phyloP scores from a whole-genome alignment of 2,797 vertebrate genomes.

The Pangasius djambal region DNA sequence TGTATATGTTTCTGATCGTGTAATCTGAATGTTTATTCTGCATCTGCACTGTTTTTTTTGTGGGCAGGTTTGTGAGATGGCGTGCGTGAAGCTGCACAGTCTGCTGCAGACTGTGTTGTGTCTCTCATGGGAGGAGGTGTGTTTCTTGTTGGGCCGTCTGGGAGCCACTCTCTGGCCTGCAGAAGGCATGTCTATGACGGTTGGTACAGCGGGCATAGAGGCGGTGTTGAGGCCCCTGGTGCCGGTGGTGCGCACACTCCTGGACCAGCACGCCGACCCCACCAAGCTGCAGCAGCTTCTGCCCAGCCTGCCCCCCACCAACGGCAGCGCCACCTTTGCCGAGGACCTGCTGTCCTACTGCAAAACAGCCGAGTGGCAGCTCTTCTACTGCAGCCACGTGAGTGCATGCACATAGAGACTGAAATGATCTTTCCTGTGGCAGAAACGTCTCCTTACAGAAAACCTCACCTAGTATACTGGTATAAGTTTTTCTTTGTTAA shows the following conservation, averaged over 20 bases:
- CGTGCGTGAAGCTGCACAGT: constrained; percentile 91
- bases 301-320: constrained; percentile 90
- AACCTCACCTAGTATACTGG: background rate
- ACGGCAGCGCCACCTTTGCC: constrained; percentile 91
- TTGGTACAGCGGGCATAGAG: constrained; percentile 61
- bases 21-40: constrained; percentile 4
- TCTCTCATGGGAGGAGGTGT: constrained; percentile 86
- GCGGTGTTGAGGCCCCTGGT: constrained; percentile 84
- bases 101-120: constrained; percentile 86
- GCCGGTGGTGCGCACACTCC: constrained; percentile 86
- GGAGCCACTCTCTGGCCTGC: constrained; percentile 72
- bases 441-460: background rate
- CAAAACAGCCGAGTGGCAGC: constrained; percentile 84
- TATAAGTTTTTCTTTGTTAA: background rate
- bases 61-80: constrained; percentile 86
- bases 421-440: background rate
- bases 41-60: background rate
- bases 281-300: constrained; percentile 83
- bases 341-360: constrained; percentile 93
- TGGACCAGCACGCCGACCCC: constrained; percentile 87
- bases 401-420: constrained; percentile 41
- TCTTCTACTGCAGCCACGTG: constrained; percentile 89
- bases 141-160: constrained; percentile 80
- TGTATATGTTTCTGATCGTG: background rate
- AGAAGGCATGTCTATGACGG: constrained; percentile 48